These are phyloP conservation scores for Variabilichromis moorii DNA, from an alignment of 2,113 vertebrate genomes.

Conservation along the genomic window DNA sequence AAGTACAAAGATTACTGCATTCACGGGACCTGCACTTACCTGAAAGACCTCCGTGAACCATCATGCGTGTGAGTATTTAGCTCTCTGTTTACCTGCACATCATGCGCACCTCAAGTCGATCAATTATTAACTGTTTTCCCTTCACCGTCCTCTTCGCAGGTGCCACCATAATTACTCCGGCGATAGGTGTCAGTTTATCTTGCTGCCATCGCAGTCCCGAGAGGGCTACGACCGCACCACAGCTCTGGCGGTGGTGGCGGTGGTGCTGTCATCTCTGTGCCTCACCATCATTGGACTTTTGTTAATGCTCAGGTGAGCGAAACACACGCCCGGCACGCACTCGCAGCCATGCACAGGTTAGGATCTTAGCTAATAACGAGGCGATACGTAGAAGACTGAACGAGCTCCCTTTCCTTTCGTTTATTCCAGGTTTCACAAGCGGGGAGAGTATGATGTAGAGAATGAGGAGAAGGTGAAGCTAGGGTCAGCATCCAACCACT, in stretches of 20 bases:
- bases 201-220: constrained; percentile 72
- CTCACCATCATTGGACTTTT: constrained; percentile 86
- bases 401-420: background rate
- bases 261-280: constrained; percentile 88
- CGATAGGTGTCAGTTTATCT: constrained; percentile 82
- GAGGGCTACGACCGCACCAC: constrained; percentile 84
- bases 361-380: background rate
- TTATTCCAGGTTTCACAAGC: constrained; percentile 84
- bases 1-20: constrained; percentile 95
- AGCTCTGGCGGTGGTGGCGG: constrained; percentile 84
- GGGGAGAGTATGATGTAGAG: constrained; percentile 91
- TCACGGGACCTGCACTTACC: constrained; percentile 88
- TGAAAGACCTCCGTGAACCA: constrained; percentile 72
- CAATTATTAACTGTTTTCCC: background rate
- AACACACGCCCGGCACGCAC: background rate
- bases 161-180: constrained; percentile 84
- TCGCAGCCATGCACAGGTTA: background rate
- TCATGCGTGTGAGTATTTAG: constrained; percentile 85
- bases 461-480: constrained; percentile 95
- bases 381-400: background rate
- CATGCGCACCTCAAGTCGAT: fast-evolving
- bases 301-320: constrained; percentile 82
- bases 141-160: constrained; percentile 28
- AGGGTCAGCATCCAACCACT: constrained; percentile 82
- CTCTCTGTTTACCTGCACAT: background rate